phyloP scores from a whole-genome alignment of 2,113 vertebrate species.

The Saimiri boliviensis region DNA sequence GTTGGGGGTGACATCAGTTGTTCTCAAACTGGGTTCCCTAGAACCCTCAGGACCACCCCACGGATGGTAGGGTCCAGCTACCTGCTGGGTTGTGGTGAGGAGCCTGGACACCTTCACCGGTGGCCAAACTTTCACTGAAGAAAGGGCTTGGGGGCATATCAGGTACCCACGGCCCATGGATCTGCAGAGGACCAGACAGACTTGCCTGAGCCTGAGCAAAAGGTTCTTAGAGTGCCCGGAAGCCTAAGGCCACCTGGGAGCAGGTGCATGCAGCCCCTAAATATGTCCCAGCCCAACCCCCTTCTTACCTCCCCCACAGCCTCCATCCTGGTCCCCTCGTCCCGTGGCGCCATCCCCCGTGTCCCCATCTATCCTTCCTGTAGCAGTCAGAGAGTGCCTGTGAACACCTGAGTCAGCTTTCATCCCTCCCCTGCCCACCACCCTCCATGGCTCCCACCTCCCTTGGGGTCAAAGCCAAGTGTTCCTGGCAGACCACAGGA shows the following conservation, averaged over 20 bases:
- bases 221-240: not conserved
- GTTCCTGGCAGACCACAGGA: accelerated
- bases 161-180: not conserved
- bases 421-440: not conserved
- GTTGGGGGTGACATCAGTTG: not conserved
- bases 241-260: not conserved
- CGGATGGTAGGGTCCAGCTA: too few species aligned
- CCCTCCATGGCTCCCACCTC: not conserved
- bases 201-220: not conserved
- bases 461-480: not conserved
- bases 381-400: not conserved
- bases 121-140: not conserved
- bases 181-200: not conserved
- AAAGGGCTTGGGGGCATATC: not conserved
- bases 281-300: not conserved
- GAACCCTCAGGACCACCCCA: not conserved
- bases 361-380: not conserved
- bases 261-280: not conserved
- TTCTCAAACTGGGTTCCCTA: not conserved
- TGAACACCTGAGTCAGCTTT: not conserved
- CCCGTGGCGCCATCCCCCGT: not conserved
- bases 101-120: too few species aligned
- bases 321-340: not conserved
- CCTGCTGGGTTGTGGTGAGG: not conserved
- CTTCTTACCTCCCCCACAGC: not conserved